Conservation (phyloP, 2,888 invertebrate species). For the Drosophila subquinaria region DNA sequence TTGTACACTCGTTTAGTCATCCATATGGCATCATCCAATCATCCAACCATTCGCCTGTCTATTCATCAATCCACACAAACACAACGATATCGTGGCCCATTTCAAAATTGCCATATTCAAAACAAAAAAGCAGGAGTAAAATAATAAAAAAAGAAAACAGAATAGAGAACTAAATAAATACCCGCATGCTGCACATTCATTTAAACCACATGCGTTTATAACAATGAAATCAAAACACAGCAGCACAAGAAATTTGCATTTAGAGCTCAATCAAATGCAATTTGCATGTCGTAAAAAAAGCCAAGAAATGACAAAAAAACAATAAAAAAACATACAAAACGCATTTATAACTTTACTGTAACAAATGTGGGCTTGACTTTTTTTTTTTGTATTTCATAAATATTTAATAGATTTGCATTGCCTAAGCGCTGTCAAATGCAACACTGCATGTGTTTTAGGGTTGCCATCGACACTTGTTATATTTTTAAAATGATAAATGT, state of each 20-base stretch:
- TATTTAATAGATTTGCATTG: slow-evolving; percentile 65
- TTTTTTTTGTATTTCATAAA: slow-evolving; percentile 61
- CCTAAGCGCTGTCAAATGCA: slow-evolving; percentile 55
- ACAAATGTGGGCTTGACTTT: slow-evolving; percentile 10
- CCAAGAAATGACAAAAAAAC: slow-evolving; percentile 12
- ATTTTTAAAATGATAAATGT: no score
- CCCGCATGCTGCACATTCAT: slow-evolving; percentile 46
- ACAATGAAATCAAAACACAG: slow-evolving; percentile 76
- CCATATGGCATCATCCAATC: slow-evolving; percentile 44
- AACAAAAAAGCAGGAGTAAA: slow-evolving; percentile 30
- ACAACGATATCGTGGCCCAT: slow-evolving; percentile 29
- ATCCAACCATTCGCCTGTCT: background rate
- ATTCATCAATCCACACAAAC: slow-evolving; percentile 20
- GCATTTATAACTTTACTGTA: slow-evolving; percentile 34
- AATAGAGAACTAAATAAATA: slow-evolving; percentile 35
- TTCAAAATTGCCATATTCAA: slow-evolving; percentile 35
- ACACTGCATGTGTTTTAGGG: slow-evolving; percentile 33
- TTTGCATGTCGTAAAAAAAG: slow-evolving; percentile 54
- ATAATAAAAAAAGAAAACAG: slow-evolving; percentile 11
- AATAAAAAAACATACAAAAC: slow-evolving; percentile 21
- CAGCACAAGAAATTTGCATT: slow-evolving; percentile 68
- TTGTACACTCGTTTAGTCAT: slow-evolving; percentile 52
- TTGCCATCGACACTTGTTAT: slow-evolving; percentile 15
- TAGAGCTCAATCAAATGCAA: slow-evolving; percentile 81
- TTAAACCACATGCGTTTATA: slow-evolving; percentile 60